Evolutionary conservation across 2,888 invertebrate species (phyloP), one percentile per base, ranked within the genome.

Genomic region (Galerucella nymphaeae): DNA sequence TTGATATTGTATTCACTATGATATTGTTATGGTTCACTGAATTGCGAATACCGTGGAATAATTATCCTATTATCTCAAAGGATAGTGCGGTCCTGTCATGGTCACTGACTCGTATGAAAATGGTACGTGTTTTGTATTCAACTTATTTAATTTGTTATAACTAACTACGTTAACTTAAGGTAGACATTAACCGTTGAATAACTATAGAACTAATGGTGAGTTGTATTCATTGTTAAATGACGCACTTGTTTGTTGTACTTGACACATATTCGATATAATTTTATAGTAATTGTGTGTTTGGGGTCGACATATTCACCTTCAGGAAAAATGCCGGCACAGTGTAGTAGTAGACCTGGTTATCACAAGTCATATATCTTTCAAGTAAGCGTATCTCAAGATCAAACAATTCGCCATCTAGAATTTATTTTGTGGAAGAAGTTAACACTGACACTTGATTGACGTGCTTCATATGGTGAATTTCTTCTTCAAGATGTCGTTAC

Each of bases 51-150:
- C 14, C 13, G 45, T 14, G 13, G 0, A 13, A 13, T 45, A 45
- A 13, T 50, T 50, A n/a, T n/a, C 50, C 50, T 53, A 18, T 53
- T 18, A 23, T 23, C 23, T 23, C 23, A 2, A 20, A 20, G 20
- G 5, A 11, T 8, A 50, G 55, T 66, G 11, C 66, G 38, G 66
- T 18, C 20, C 66, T 66, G 66, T 61, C 38, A 61, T 68, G 68
- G 68, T 68, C 68, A 68, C 23, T 61, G 68, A 68, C 61, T 68
- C 48, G n/a, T n/a, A 58, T 14, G 13, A 41, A 58, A n/a, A 30
- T 61, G 59, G 13, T 50, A 48, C 41, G 61, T 30, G 59, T 68
- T 58, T 68, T 68, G 61, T 50, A n/a, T 68, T 68, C 38, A 38
- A 61, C 61, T 68, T 48, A 61, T 42, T 67, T 48, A 59, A 67